These are phyloP conservation scores for Melanaphis sacchari DNA, from an alignment of 1,140 invertebrate genomes.

Conservation along the genomic window DNA sequence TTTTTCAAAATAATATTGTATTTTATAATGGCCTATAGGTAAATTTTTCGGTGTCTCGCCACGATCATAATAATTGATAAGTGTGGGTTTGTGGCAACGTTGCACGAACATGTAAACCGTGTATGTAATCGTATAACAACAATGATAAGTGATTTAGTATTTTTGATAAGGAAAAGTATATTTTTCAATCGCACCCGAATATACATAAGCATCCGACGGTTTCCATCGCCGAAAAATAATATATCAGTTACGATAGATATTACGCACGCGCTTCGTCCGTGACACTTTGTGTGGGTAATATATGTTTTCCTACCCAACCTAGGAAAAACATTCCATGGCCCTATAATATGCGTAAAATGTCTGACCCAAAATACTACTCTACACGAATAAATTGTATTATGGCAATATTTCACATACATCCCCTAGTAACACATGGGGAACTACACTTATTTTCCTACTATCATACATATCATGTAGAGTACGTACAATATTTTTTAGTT, in stretches of 20 bases:
- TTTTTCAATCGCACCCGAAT: conserved; percentile 1
- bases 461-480: background rate
- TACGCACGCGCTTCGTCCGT: background rate
- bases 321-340: background rate
- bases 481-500: background rate
- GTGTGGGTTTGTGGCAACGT: background rate
- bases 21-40: background rate
- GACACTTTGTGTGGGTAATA: background rate
- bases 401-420: background rate
- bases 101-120: background rate
- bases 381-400: background rate
- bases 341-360: background rate
- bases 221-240: background rate
- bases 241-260: background rate
- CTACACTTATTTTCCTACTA: background rate
- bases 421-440: background rate
- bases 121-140: background rate
- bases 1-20: background rate
- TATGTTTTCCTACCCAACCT: background rate
- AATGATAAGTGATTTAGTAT: background rate
- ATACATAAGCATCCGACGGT: background rate
- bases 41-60: background rate
- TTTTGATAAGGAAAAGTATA: background rate
- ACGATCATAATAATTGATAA: background rate
- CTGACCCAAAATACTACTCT: background rate